Percentiles rank a stretch among this genome's conserved stretches.
Conservation (phyloP, 2,888 invertebrate species). For the Anoplius nigerrimus region DNA sequence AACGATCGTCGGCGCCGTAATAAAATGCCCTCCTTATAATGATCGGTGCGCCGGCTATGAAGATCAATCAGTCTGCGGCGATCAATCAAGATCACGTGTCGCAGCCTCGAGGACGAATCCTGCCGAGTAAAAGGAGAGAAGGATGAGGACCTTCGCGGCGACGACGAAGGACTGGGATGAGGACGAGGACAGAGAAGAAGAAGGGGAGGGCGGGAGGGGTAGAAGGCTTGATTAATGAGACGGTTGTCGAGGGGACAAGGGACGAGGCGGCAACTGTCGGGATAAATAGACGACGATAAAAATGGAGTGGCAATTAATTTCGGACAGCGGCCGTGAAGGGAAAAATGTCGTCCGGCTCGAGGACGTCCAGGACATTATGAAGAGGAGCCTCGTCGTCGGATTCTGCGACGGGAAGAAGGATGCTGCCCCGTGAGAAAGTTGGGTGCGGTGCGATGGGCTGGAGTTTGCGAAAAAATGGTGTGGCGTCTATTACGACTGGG, state of each 20-base stretch:
- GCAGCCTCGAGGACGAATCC: constrained; percentile 43
- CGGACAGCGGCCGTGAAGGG: constrained; percentile 57
- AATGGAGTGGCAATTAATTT: constrained; percentile 69
- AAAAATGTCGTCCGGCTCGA: constrained; percentile 48
- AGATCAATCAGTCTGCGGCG: constrained; percentile 49
- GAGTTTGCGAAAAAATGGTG: neutral
- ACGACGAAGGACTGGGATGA: neutral
- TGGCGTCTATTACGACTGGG: neutral
- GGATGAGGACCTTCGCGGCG: constrained; percentile 33
- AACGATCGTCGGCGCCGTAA: constrained; percentile 10
- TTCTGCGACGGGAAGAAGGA: constrained; percentile 46
- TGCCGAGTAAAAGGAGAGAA: constrained; percentile 34
- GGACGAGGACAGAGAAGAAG: neutral
- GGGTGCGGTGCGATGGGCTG: neutral
- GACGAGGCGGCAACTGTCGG: constrained; percentile 61
- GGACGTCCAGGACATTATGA: constrained; percentile 58
- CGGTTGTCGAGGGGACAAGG: constrained; percentile 59
- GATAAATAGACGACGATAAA: constrained; percentile 68
- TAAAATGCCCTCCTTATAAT: constrained; percentile 31
- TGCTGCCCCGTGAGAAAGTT: constrained; percentile 45
- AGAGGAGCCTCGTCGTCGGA: constrained; percentile 48
- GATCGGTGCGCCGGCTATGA: constrained; percentile 36
- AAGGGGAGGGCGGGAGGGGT: constrained; percentile 6
- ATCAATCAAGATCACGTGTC: constrained; percentile 55
- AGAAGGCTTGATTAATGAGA: constrained; percentile 66